These are phyloP conservation scores for Ara ararauna DNA, from an alignment of 2,797 vertebrate species.

Conservation along the genomic window DNA sequence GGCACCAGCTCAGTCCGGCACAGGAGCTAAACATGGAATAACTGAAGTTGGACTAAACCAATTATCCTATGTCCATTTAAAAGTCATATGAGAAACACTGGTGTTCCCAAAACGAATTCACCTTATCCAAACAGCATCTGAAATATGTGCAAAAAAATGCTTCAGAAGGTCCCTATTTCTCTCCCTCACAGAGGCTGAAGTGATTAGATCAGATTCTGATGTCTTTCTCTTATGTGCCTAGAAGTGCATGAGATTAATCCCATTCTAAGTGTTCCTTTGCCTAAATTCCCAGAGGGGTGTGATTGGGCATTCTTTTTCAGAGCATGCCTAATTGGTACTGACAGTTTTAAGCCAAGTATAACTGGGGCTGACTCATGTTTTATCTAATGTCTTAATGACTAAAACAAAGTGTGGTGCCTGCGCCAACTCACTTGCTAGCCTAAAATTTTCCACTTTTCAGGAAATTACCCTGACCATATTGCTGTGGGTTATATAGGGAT, in stretches of 20 bases:
- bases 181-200: not conserved
- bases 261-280: not conserved
- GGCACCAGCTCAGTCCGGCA: not conserved
- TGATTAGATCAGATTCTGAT: not conserved
- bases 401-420: not conserved
- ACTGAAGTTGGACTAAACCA: not conserved
- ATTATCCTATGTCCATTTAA: not conserved
- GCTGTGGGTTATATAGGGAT: not conserved
- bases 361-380: not conserved
- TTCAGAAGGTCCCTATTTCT: not conserved
- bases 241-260: not conserved
- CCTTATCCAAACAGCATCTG: not conserved
- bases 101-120: not conserved
- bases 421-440: not conserved
- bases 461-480: not conserved
- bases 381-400: conserved; percentile 4
- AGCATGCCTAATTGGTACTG: not conserved
- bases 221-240: not conserved
- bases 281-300: not conserved
- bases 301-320: not conserved
- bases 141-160: not conserved
- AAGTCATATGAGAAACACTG: not conserved
- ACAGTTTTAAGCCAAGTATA: not conserved
- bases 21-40: not conserved
- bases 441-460: not conserved